These are phyloP conservation scores for Meleagris gallopavo DNA, from an alignment of 2,113 vertebrate genomes.

Conservation along the genomic window DNA sequence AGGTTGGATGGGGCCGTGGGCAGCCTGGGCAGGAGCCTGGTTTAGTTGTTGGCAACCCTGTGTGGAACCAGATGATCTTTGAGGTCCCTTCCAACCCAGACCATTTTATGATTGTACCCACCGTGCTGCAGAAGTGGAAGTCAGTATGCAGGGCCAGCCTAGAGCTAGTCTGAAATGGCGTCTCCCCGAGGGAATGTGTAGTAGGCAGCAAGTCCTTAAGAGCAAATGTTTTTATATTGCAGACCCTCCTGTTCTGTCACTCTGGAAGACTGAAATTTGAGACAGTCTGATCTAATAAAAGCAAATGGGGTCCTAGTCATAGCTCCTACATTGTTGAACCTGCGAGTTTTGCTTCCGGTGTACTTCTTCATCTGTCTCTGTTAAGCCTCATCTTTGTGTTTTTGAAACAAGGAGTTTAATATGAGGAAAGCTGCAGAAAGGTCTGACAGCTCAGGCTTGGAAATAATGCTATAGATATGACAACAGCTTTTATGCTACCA, in stretches of 20 bases:
- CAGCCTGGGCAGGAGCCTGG: too few relatives aligned
- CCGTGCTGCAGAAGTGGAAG: not conserved
- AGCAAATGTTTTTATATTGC: not conserved
- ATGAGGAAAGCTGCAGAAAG: not conserved
- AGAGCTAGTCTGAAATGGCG: not conserved
- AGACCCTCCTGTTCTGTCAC: not conserved
- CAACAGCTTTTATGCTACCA: not conserved
- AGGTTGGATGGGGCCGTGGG: too few relatives aligned
- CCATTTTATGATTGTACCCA: not conserved
- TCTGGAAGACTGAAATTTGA: not conserved
- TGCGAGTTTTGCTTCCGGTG: not conserved
- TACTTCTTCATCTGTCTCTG: not conserved
- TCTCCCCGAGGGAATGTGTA: accelerated
- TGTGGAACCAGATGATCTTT: too few relatives aligned
- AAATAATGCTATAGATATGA: not conserved
- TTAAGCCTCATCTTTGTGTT: not conserved
- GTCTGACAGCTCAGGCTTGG: not conserved
- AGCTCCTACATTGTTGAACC: not conserved
- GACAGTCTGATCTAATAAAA: not conserved
- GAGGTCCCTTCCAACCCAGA: too few relatives aligned
- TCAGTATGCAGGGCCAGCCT: not conserved
- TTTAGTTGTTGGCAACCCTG: too few relatives aligned
- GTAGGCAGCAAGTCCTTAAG: not conserved
- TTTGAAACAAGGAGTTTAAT: not conserved
- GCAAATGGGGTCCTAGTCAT: not conserved